Conservation (phyloP, 1,140 invertebrate species). For the Drosophila baimaii region DNA sequence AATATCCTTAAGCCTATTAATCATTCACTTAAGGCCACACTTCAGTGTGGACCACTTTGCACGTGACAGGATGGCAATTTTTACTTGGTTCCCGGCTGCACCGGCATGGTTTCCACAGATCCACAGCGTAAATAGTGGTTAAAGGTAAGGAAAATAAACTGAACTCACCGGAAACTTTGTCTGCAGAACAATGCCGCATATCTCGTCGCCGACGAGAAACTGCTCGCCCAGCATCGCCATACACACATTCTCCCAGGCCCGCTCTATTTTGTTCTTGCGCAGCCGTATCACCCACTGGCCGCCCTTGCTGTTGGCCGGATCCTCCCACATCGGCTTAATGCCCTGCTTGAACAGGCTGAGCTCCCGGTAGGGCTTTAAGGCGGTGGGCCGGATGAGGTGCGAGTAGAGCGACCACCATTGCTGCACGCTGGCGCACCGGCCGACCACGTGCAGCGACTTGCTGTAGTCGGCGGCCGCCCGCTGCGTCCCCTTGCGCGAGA, state of each 20-base stretch:
- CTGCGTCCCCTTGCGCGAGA: conserved; percentile 84
- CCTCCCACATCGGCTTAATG: conserved; percentile 99
- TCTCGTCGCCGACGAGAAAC: conserved; percentile 99
- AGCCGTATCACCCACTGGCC: conserved; percentile 98
- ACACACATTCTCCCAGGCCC: conserved; percentile 99
- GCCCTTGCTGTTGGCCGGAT: conserved; percentile 96
- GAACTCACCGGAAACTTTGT: conserved; percentile 93
- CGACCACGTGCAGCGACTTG: conserved; percentile 86
- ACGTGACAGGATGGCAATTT: neutral
- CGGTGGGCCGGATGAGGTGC: conserved; percentile 94
- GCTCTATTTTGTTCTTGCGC: conserved; percentile 96
- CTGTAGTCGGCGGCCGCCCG: conserved; percentile 80
- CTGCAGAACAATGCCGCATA: conserved; percentile 98
- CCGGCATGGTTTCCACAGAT: conserved; percentile 43
- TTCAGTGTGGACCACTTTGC: neutral
- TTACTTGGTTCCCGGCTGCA: neutral
- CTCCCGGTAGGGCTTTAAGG: conserved; percentile 95
- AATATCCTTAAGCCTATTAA: no score
- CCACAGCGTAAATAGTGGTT: neutral
- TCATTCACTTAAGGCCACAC: neutral
- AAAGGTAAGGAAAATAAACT: neutral
- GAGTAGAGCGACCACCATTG: conserved; percentile 98
- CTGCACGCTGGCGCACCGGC: conserved; percentile 94
- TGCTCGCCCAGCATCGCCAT: conserved; percentile 99
- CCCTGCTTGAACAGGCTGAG: conserved; percentile 99